Evolutionary conservation across 2,113 vertebrate species (phyloP).

Genomic region (Myrmophylax atrothorax): DNA sequence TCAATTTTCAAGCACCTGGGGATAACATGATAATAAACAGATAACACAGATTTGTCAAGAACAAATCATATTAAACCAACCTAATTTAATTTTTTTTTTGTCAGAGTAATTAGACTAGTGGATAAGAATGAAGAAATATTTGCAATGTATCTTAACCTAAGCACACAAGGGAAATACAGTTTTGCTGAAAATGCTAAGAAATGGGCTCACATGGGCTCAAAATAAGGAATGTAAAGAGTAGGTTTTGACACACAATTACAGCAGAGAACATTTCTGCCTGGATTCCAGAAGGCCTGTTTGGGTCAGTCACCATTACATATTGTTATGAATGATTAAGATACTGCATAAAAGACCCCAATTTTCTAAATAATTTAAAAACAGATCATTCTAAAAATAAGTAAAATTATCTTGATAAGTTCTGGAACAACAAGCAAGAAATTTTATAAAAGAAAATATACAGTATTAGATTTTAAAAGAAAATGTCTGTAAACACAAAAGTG

Average conservation of each 20-base stretch:
- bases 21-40: conserved; percentile 28
- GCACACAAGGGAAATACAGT: background rate
- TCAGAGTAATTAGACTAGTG: background rate
- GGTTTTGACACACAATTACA: background rate
- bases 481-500: background rate
- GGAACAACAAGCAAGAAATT: background rate
- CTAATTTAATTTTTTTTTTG: background rate
- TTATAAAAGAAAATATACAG: background rate
- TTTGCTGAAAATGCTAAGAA: background rate
- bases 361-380: background rate
- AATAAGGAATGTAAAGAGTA: background rate
- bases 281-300: background rate
- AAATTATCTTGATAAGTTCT: background rate
- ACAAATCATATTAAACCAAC: background rate
- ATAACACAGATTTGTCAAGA: conserved; percentile 13
- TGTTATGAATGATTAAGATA: background rate
- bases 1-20: conserved; percentile 7
- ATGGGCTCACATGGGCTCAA: background rate
- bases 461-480: background rate
- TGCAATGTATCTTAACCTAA: background rate
- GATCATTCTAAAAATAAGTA: background rate
- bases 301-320: background rate
- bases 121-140: conserved; percentile 4
- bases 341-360: background rate
- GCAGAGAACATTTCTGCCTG: background rate